Evolutionary conservation across 2,888 invertebrate genomes (phyloP).

Genomic region (Eulithis prunata): DNA sequence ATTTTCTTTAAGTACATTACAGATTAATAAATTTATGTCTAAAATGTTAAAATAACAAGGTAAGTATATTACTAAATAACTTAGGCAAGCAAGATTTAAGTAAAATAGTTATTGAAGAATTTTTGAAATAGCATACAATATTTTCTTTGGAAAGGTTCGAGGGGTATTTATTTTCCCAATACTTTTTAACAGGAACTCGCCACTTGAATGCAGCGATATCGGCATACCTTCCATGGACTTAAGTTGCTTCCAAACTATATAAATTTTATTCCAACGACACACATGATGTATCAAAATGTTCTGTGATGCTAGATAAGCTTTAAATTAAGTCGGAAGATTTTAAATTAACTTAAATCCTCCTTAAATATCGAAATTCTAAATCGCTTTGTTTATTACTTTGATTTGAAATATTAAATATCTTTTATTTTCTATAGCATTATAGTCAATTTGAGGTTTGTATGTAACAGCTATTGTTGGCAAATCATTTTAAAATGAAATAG

Average conservation of each 20-base stretch:
- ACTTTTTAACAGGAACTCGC: slow-evolving; percentile 83
- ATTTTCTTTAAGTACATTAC: background rate
- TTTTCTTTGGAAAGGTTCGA: no score
- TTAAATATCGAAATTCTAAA: slow-evolving; percentile 1
- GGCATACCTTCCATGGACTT: slow-evolving; percentile 86
- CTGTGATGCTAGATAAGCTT: slow-evolving; percentile 40
- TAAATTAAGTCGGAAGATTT: slow-evolving; percentile 33
- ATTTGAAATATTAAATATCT: background rate
- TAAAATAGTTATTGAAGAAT: no score
- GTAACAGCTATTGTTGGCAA: slow-evolving; percentile 15
- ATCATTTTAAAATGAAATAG: slow-evolving; percentile 28
- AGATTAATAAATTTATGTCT: background rate
- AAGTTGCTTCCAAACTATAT: slow-evolving; percentile 82
- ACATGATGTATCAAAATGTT: slow-evolving; percentile 44
- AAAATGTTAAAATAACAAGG: background rate
- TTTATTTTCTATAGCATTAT: slow-evolving; percentile 19
- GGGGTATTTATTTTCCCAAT: no score
- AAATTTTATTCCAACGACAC: slow-evolving; percentile 30
- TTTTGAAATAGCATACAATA: no score
- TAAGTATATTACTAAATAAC: no score
- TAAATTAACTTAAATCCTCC: background rate
- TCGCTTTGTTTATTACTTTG: background rate
- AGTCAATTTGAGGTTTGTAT: slow-evolving; percentile 3
- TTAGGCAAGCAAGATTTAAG: no score
- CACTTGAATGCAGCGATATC: slow-evolving; percentile 84